Base-by-base conservation (phyloP, 2,888 invertebrate species). In the Sepioteuthis lessoniana region DNA sequence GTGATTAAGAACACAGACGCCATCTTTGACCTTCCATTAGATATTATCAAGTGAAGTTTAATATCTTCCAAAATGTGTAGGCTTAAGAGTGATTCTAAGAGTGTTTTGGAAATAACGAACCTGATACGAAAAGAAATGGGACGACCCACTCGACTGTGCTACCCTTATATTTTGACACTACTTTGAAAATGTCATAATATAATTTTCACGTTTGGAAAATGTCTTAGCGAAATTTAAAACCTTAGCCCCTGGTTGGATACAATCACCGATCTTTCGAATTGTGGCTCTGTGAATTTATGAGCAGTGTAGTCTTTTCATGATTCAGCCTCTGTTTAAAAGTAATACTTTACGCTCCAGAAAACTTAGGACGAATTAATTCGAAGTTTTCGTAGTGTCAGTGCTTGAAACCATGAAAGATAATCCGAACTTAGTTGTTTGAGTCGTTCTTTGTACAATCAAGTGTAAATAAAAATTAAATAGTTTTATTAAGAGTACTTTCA, bases 161-260 rank as follows among this genome's bases (percentile, higher is more conserved):
- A 35, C 76, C n/a, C 76, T 76, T n/a, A n/a, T 76, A 76, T 76
- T n/a, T 76, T 76, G 76, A 35, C 76, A 76, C 76, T 19, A n/a
- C n/a, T 76, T 76, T 35, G n/a, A 35, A 76, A 76, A 76, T 76
- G 76, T 76, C 76, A 76, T 76, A 76, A 76, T n/a, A 76, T 76
- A 76, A 76, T 76, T 76, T 76, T 76, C 35, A 76, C n/a, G n/a
- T 76, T 76, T 76, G n/a, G 35, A 76, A 47, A 76, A 76, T 76
- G 76, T 76, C 76, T 76, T 76, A n/a, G 19, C 76, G 76, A 76
- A 76, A 76, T 76, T 76, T n/a, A 76, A 76, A 76, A 76, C 76
- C 76, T n/a, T 35, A 76, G 35, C n/a, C n/a, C n/a, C 76, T 4
- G 16, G 35, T 35, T 35, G 76, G 76, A n/a, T n/a, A n/a, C n/a